A percentile compares a stretch with the other conserved stretches of the same genome.
These are phyloP conservation scores for Gallinago paraguaiae DNA, from an alignment of 2,113 vertebrate species.

Conservation along the genomic window DNA sequence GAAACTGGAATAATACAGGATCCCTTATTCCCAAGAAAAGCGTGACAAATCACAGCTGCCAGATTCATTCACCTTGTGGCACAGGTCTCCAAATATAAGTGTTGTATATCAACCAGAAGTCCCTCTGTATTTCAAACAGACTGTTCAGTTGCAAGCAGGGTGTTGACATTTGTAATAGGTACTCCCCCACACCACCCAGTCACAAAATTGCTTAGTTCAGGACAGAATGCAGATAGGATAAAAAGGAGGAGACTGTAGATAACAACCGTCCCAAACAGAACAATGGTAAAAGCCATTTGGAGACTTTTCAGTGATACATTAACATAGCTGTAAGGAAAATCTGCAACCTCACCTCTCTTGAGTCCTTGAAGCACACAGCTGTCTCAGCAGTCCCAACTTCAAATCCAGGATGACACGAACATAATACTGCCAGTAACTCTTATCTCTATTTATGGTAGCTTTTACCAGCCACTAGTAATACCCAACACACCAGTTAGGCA, in stretches of 20 bases:
- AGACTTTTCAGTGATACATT: not conserved
- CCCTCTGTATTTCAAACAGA: not conserved
- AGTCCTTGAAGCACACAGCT: not conserved
- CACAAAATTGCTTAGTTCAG: not conserved
- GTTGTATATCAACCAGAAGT: not conserved
- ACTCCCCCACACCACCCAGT: not conserved
- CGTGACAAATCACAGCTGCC: not conserved
- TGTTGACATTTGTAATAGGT: not conserved
- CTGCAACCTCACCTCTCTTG: not conserved
- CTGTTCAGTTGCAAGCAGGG: not conserved
- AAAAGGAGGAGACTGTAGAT: not conserved
- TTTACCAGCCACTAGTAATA: not conserved
- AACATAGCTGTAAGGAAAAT: not conserved
- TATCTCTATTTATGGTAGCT: not conserved
- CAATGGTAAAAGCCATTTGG: not conserved
- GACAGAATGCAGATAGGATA: not conserved
- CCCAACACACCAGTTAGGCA: not conserved
- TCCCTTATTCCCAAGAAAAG: not conserved
- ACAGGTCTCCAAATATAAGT: not conserved
- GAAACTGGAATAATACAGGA: not conserved
- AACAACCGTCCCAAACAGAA: not conserved
- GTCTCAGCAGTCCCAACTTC: not conserved
- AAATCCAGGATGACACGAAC: not conserved
- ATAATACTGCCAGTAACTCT: not conserved
- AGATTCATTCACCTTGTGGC: not conserved